Base-by-base conservation (phyloP, 1,140 invertebrate genomes). In the Eriosoma lanigerum region DNA sequence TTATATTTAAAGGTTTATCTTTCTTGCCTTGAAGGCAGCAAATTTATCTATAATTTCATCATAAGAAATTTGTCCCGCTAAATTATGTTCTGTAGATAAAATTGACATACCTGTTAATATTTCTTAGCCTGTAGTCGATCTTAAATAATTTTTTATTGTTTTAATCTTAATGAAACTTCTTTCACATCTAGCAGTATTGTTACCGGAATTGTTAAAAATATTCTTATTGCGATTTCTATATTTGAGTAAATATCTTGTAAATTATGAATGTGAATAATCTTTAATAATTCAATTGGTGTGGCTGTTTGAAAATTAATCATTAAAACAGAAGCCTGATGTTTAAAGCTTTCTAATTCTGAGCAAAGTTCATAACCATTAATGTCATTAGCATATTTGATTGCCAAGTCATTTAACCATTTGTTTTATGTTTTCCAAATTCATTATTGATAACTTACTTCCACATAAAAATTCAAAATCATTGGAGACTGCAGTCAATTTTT, bases 321-420 rank as follows among this genome's bases (percentile, higher is more conserved):
- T 32, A 46, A 8, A 21, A 19, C 9, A 68, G 17, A 21, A 68
- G 38, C 38, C 38, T 68, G 64, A 38, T 68, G 64, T 68, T 70
- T 70, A 70, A 70, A 70, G 46, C 44, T 48, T 70, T 70, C 66
- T 19, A 70, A 48, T 70, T 70, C 66, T 48, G 66, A 70, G 44
- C 66, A 70, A 70, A 70, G 13, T 21, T 70, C 66, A 21, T 26
- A 50, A 48, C 38, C 4, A 50, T 70, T 70, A 12, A 70, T 44
- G 10, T 70, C 44, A 0, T 50, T 48, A 21, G 46, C 8, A n/a
- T 70, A 70, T 50, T 70, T 70, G 12, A 48, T 70, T 46, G 66
- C 38, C 48, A 70, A 48, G 44, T 70, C 38, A 24, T 24, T 70
- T 9, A 21, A 50, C 66, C 19, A 70, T 70, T 70, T 70, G n/a